Evolutionary conservation across 2,888 invertebrate genomes (phyloP).

Genomic region (Pandemis heparana): DNA sequence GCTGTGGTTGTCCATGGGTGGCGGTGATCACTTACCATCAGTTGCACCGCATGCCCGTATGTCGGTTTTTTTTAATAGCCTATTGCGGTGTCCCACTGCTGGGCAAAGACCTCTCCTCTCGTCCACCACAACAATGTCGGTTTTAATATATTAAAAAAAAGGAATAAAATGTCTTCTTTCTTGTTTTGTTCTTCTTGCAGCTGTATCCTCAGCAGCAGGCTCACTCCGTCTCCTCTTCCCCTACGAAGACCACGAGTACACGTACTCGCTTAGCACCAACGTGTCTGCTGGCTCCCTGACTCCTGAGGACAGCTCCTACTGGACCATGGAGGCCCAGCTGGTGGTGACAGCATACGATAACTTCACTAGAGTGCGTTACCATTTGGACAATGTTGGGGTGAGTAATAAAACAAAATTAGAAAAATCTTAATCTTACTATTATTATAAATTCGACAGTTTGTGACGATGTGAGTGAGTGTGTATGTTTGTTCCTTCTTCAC

Average conservation of each 20-base stretch:
- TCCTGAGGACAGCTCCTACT: conserved; percentile 62
- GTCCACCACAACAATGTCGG: too few relatives aligned
- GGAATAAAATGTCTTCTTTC: too few relatives aligned
- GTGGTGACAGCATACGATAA: conserved; percentile 66
- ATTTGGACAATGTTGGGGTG: conserved; percentile 68
- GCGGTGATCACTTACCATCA: too few relatives aligned
- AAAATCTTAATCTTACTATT: not conserved
- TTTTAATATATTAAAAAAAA: too few relatives aligned
- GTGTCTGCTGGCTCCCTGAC: conserved; percentile 67
- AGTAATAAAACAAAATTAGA: not conserved
- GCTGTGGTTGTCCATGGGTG: too few relatives aligned
- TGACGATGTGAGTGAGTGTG: too few relatives aligned
- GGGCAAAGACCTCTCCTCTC: too few relatives aligned
- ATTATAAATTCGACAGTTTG: too few relatives aligned
- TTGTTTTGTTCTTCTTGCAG: conserved; percentile 20
- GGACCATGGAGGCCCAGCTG: conserved; percentile 69
- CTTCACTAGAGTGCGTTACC: conserved; percentile 62
- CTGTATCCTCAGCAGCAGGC: conserved; percentile 48
- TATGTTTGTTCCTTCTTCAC: too few relatives aligned
- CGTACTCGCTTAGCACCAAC: conserved; percentile 66
- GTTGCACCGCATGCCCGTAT: too few relatives aligned
- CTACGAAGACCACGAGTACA: conserved; percentile 61
- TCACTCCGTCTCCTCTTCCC: conserved; percentile 67
- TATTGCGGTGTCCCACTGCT: too few relatives aligned
- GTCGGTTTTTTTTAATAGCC: too few relatives aligned